Evolutionary conservation across 1,140 invertebrate species (phyloP), one percentile per base, ranked within the genome.

Genomic region (Drosophila nebulosa): DNA sequence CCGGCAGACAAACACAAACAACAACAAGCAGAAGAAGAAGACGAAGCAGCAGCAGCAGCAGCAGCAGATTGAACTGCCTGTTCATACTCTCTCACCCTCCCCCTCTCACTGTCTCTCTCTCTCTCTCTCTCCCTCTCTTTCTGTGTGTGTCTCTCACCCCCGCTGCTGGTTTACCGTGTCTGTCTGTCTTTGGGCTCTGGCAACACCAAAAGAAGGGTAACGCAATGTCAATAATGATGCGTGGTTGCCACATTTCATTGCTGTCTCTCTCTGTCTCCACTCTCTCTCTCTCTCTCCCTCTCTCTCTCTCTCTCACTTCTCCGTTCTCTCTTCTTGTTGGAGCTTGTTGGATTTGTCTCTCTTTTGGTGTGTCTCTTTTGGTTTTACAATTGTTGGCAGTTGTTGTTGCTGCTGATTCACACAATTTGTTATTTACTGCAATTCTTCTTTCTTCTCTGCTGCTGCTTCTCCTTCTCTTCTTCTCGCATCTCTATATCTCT

Each of bases 151-250:
- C 16, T 21, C 16, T 18, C 39, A 46, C 39, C 39, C 39, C 39
- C 53, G 66, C 46, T 63, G 60, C 27, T 55, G 50, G 7, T 14
- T 46, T 46, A 16, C 21, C 39, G 18, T 46, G 39, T 18, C 39
- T 46, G 39, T 7, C 39, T 46, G 39, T 46, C 39, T 46, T 46
- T 55, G 26, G 26, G 52, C 52, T 53, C 27, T 36, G 16, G 35
- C 30, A 32, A n/a, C 57, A 63, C 60, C 61, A 74, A 46, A 46
- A 76, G 69, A 76, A 79, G 76, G 65, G 83, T 75, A 77, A 80
- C 69, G 81, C 81, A 86, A 86, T 86, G 83, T 86, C 81, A 86
- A 86, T 86, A 88, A 88, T 81, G 83, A 88, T 86, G 83, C 81
- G 81, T 69, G 78, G 81, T 86, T 86, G 81, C 81, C 81, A 65